Evolutionary conservation across 1,140 invertebrate species (phyloP), one percentile per base, ranked within the genome.

Genomic region (Nasonia vitripennis): DNA sequence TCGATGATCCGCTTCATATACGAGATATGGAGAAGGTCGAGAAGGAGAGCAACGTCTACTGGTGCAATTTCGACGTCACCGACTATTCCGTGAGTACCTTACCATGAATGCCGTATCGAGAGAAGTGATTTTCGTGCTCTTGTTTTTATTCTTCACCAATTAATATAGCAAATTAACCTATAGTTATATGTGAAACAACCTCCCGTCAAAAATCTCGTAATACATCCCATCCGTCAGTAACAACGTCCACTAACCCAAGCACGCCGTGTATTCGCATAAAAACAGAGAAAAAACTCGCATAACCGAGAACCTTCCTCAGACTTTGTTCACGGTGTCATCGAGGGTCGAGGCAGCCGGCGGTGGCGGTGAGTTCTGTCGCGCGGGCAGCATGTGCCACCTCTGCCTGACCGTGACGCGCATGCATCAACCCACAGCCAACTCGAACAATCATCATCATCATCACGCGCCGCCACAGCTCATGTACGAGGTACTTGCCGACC

Each of bases 401-500:
- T 96, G 96, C 90, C 93, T 99, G 67, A 96, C 95, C 83, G 96
- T 98, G 70, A 94, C 92, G 83, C 94, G 95, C 90, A 91, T 93
- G 82, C 87, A 91, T 45, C 87, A 90, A 31, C 20, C 14, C 86
- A 90, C 17, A 85, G 90, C 88, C 81, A 89, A 90, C 94, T 88
- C 77, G 91, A 89, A 89, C 93, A 89, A 83, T 62, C 48, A 85
- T 31, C 84, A 79, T 23, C 87, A 91, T 34, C 87, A 91, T 89
- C 83, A 89, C 89, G 94, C 89, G 94, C 94, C 82, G 96, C 97
- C 87, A 51, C 93, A 93, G 87, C 94, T 99, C 0, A 98, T 98
- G 97, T 99, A 99, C 91, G 98, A 99, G 92, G 97, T 99, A 11
- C 92, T 98, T 48, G 97, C 97, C 41, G 98, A 98, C 93, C 97